Percentiles rank a stretch among this genome's conserved stretches.
Evolutionary conservation across 1,140 invertebrate genomes (phyloP).

Genomic region (Tetragnatha versicolor): DNA sequence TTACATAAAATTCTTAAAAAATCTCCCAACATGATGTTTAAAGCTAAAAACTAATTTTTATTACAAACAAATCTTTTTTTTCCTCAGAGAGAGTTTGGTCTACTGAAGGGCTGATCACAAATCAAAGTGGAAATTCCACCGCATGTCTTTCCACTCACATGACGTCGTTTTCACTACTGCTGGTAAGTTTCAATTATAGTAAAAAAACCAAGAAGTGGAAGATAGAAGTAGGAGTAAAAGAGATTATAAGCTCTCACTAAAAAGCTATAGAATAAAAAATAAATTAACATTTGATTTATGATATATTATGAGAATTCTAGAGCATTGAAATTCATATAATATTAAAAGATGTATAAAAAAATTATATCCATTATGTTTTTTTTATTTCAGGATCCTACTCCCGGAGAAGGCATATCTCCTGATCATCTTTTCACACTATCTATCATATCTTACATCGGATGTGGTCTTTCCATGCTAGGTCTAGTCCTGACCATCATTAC

Average conservation of each 20-base stretch:
- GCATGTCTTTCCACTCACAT: constrained; percentile 66
- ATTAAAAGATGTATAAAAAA: neutral
- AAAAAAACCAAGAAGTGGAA: neutral
- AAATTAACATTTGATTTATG: no score
- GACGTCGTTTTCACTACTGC: constrained; percentile 68
- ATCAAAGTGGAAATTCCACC: constrained; percentile 61
- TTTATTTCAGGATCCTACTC: constrained; percentile 62
- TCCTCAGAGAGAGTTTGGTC: constrained; percentile 64
- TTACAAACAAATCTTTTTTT: constrained; percentile 5
- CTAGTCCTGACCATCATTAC: constrained; percentile 66
- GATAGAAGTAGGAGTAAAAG: no score
- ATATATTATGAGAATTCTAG: no score
- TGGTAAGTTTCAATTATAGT: constrained; percentile 63
- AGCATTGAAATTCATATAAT: no score
- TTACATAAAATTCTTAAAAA: no score
- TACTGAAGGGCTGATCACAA: constrained; percentile 63
- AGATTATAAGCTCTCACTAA: no score
- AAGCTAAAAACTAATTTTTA: no score
- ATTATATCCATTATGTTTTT: neutral
- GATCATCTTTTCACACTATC: constrained; percentile 63
- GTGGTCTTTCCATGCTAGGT: constrained; percentile 65
- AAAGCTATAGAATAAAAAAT: no score
- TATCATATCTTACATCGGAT: constrained; percentile 67
- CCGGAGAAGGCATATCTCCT: constrained; percentile 58
- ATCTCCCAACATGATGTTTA: no score